These are phyloP conservation scores for Drosophila willistoni DNA, from an alignment of 1,140 invertebrate species.

Conservation along the genomic window DNA sequence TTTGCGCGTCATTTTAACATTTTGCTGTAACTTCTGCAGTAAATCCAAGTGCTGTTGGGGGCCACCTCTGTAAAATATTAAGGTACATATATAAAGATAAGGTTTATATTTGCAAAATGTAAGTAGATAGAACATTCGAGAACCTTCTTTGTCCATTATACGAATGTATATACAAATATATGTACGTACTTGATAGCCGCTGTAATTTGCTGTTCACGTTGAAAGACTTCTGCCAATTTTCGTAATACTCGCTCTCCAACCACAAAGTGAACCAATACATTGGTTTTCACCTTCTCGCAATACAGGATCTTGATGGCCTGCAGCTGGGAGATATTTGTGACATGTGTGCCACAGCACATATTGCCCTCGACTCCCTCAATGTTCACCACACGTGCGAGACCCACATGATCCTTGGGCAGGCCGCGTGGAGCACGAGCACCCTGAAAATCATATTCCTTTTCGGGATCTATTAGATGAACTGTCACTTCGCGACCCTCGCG, in stretches of 20 bases:
- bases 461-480: conserved; percentile 86
- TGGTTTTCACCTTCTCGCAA: conserved; percentile 88
- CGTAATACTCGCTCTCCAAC: conserved; percentile 88
- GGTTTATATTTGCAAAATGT: conserved; percentile 80
- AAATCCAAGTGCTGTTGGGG: conserved; percentile 87
- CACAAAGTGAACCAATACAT: conserved; percentile 87
- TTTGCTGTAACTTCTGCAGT: conserved; percentile 89
- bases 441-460: conserved; percentile 83
- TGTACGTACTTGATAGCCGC: conserved; percentile 84
- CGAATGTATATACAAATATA: too few relatives aligned
- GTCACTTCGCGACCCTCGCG: conserved; percentile 85
- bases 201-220: conserved; percentile 88
- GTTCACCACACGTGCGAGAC: conserved; percentile 89
- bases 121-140: background rate
- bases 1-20: conserved; percentile 87
- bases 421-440: conserved; percentile 84
- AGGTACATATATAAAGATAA: too few relatives aligned
- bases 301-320: conserved; percentile 90
- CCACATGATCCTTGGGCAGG: conserved; percentile 90
- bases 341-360: conserved; percentile 95
- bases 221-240: conserved; percentile 85
- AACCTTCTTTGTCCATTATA: background rate
- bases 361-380: conserved; percentile 90
- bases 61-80: conserved; percentile 85
- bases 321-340: conserved; percentile 89